Conservation (phyloP, 2,888 invertebrate genomes). For the Papilio demoleus region DNA sequence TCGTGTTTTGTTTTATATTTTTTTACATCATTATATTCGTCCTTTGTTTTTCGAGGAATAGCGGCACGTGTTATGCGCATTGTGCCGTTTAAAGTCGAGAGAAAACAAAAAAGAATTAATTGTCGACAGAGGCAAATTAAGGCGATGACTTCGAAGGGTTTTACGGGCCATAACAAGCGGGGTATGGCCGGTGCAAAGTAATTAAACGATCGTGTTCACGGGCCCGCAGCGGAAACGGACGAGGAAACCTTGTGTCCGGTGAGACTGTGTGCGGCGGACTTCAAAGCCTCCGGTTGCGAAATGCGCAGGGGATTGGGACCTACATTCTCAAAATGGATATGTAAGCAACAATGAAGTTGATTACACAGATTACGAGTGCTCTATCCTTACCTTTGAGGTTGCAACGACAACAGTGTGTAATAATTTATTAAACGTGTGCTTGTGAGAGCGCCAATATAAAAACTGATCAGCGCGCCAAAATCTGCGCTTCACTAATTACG, state of each 20-base stretch:
- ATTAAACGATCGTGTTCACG: constrained; percentile 41
- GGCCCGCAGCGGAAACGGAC: constrained; percentile 45
- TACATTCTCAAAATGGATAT: constrained; percentile 8
- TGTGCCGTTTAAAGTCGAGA: constrained; percentile 14
- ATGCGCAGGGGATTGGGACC: constrained; percentile 12
- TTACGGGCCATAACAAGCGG: constrained; percentile 30
- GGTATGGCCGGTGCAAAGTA: constrained; percentile 37
- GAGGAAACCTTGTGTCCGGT: constrained; percentile 41
- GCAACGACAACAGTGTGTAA: constrained; percentile 11
- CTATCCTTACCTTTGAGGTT: constrained; percentile 1
- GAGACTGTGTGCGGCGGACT: constrained; percentile 38
- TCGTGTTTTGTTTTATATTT: constrained; percentile 18
- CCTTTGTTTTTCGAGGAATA: constrained; percentile 24
- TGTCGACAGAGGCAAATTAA: constrained; percentile 51
- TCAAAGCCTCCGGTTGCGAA: constrained; percentile 32
- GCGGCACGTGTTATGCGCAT: constrained; percentile 34
- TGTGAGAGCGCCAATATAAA: constrained; percentile 39
- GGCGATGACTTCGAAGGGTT: constrained; percentile 43
- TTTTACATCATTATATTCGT: constrained; percentile 22
- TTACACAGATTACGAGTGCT: background rate
- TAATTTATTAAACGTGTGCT: background rate
- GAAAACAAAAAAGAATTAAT: constrained; percentile 42
- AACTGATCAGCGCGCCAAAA: constrained; percentile 56
- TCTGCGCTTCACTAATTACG: constrained; percentile 59
- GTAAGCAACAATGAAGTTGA: constrained; percentile 15